These are phyloP conservation scores for Mus minutoides DNA, from an alignment of 2,797 vertebrate species.

Conservation along the genomic window DNA sequence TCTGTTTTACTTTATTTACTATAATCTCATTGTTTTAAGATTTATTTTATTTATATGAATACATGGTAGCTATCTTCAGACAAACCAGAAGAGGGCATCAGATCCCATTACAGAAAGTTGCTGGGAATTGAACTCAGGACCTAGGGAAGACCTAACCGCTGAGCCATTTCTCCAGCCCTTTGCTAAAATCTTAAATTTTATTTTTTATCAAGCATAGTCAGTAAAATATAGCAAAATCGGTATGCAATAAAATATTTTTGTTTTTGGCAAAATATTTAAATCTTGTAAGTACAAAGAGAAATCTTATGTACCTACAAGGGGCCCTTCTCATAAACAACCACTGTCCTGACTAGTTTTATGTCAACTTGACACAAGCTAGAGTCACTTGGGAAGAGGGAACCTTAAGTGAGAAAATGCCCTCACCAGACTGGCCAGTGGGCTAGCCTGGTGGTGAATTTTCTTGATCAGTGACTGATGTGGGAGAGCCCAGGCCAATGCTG, in stretches of 20 bases:
- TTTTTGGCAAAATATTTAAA: conserved; percentile 38
- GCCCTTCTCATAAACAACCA: not conserved
- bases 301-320: not conserved
- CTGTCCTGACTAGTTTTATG: not conserved
- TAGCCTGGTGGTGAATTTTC: not conserved
- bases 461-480: not conserved
- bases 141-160: too few relatives aligned
- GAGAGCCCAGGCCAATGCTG: not conserved
- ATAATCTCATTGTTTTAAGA: not conserved
- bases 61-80: too few relatives aligned
- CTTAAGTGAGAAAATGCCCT: not conserved
- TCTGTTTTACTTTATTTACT: conserved; percentile 54
- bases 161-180: not conserved
- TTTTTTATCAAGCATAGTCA: conserved; percentile 56
- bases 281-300: conserved; percentile 7
- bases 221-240: not conserved
- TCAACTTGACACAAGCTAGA: not conserved
- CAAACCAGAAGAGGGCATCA: too few relatives aligned
- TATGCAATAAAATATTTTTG: not conserved
- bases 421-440: not conserved
- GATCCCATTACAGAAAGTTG: too few relatives aligned
- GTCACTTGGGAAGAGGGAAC: not conserved
- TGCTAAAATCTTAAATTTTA: conserved; percentile 57
- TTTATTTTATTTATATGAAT: too few relatives aligned
- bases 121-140: too few relatives aligned